These are phyloP conservation scores for Sycophaga agraensis DNA, from an alignment of 1,140 invertebrate species.

Conservation along the genomic window DNA sequence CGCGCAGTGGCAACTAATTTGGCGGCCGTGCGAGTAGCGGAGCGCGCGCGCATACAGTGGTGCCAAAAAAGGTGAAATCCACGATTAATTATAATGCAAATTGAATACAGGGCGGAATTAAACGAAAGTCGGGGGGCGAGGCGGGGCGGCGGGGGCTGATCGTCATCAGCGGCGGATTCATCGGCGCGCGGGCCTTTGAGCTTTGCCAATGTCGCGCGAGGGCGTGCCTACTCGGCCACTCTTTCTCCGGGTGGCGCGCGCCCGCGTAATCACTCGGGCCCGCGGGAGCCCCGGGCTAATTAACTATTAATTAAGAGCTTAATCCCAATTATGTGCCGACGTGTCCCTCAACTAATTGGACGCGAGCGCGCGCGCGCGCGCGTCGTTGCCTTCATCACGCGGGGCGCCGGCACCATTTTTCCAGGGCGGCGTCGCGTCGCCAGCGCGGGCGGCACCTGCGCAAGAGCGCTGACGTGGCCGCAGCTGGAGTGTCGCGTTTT, in stretches of 20 bases:
- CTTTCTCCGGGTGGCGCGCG: neutral
- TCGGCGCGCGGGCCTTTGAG: neutral
- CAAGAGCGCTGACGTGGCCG: too few relatives aligned
- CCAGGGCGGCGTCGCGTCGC: too few relatives aligned
- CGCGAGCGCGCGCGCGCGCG: constrained; percentile 32
- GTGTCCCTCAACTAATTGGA: constrained; percentile 47
- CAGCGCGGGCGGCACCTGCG: too few relatives aligned
- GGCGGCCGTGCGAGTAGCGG: neutral
- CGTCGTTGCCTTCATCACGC: too few relatives aligned
- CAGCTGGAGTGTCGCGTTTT: too few relatives aligned
- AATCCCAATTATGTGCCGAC: constrained; percentile 46
- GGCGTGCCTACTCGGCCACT: constrained; percentile 7
- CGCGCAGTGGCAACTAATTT: neutral
- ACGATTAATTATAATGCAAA: constrained; percentile 16
- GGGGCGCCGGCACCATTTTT: too few relatives aligned
- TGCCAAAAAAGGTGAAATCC: neutral
- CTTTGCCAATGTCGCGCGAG: constrained; percentile 18
- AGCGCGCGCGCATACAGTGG: neutral
- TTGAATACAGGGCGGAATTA: neutral
- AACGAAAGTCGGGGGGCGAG: neutral
- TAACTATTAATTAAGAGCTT: constrained; percentile 48
- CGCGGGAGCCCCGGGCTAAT: constrained; percentile 42
- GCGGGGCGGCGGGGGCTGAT: too few relatives aligned
- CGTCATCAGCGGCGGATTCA: too few relatives aligned
- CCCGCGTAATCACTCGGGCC: neutral